A percentile compares a stretch with the other conserved stretches of the same genome.
Evolutionary conservation across 2,888 invertebrate species (phyloP).

Genomic region (Mystacides longicornis): DNA sequence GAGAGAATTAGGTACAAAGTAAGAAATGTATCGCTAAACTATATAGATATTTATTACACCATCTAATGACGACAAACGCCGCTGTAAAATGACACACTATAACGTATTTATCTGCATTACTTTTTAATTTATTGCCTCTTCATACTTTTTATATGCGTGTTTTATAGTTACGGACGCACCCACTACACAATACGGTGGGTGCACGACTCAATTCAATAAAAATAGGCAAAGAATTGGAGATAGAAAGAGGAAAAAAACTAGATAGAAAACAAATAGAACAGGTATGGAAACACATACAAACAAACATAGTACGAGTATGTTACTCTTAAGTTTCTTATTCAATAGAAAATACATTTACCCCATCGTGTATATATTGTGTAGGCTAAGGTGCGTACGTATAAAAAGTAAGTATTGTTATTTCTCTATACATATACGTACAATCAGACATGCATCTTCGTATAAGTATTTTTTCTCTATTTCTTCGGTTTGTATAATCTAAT

Average conservation of each 20-base stretch:
- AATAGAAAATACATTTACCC: no score
- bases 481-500: slow-evolving; percentile 27
- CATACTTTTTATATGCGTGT: no score
- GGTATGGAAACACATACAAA: not conserved
- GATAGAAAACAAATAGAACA: not conserved
- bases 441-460: not conserved
- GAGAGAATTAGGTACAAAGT: no score
- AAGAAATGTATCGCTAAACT: no score
- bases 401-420: no score
- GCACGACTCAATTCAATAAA: not conserved
- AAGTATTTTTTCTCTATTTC: slow-evolving; percentile 6
- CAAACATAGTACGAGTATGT: not conserved
- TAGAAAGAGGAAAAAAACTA: not conserved
- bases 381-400: no score
- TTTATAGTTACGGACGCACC: no score
- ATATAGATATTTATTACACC: no score
- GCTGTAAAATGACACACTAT: slow-evolving; percentile 1
- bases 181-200: not conserved
- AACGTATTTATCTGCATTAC: not conserved
- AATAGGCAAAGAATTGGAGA: no score
- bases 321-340: not conserved
- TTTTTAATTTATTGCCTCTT: not conserved
- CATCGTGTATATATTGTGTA: no score
- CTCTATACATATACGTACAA: no score
- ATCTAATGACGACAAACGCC: not conserved